phyloP scores from a whole-genome alignment of 2,888 invertebrate species.

The Dioctria linearis region DNA sequence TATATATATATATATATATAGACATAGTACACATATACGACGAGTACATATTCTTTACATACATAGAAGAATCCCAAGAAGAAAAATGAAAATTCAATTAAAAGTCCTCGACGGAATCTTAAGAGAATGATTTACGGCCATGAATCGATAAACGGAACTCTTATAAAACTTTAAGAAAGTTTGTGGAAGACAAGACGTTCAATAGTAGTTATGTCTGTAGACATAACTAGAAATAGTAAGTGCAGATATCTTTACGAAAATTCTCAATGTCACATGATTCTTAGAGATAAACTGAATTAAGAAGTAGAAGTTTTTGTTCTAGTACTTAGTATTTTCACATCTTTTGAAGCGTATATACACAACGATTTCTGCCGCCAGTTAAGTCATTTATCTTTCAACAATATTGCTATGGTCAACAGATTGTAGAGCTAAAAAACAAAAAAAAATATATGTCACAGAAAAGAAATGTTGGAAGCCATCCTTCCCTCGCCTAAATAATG shows the following conservation, averaged over 20 bases:
- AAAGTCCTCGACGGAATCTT: slow-evolving; percentile 45
- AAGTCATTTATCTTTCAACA: slow-evolving; percentile 47
- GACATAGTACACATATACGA: slow-evolving; percentile 5
- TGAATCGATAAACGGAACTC: slow-evolving; percentile 47
- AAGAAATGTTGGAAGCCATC: not conserved
- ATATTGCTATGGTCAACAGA: slow-evolving; percentile 51
- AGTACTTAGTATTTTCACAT: not conserved
- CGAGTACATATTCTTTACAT: slow-evolving; percentile 22
- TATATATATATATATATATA: too few species aligned
- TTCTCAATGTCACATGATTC: too few species aligned
- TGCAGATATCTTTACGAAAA: not conserved
- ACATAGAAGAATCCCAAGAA: not conserved
- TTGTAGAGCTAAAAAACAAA: slow-evolving; percentile 23
- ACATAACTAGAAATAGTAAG: not conserved
- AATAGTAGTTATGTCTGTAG: too few species aligned
- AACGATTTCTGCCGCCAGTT: slow-evolving; percentile 26
- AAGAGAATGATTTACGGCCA: slow-evolving; percentile 50
- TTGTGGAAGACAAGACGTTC: not conserved
- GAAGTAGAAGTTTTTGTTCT: not conserved
- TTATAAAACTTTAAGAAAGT: slow-evolving; percentile 15
- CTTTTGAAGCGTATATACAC: not conserved
- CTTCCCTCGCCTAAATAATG: slow-evolving; percentile 13
- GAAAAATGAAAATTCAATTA: slow-evolving; percentile 48
- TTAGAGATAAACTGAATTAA: not conserved
- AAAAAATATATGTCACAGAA: not conserved